Evolutionary conservation across 2,888 invertebrate genomes (phyloP).

Genomic region (Caenorhabditis sp.): DNA sequence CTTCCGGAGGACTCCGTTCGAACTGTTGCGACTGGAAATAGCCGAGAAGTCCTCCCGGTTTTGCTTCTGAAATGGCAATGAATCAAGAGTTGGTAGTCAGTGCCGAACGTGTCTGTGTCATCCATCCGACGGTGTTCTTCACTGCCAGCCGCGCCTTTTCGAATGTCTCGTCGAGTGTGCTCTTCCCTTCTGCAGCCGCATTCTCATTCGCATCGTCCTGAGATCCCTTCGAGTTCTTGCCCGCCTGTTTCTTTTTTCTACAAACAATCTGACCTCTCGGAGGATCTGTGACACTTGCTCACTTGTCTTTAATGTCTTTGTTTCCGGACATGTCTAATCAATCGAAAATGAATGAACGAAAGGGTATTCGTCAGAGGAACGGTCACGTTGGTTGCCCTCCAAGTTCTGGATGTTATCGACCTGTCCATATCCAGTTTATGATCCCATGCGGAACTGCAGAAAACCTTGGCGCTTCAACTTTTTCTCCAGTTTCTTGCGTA

Average conservation of each 20-base stretch:
- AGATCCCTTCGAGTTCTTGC: background rate
- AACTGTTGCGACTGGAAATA: constrained; percentile 10
- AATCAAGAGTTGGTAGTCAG: background rate
- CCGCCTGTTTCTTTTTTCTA: background rate
- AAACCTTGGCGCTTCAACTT: constrained; percentile 21
- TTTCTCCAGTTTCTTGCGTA: constrained; percentile 26
- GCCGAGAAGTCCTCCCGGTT: constrained; percentile 9
- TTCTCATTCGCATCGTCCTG: background rate
- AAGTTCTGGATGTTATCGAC: background rate
- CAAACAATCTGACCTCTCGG: background rate
- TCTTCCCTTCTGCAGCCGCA: no score
- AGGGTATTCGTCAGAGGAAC: no score
- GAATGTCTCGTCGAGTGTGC: background rate
- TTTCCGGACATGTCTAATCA: background rate
- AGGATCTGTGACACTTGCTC: background rate
- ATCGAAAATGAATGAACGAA: no score
- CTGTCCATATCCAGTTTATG: constrained; percentile 20
- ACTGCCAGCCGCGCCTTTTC: background rate
- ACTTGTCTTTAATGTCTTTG: background rate
- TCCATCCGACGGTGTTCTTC: background rate
- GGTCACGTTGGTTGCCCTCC: no score
- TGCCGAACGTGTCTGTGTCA: background rate
- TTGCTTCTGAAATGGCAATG: constrained; percentile 23
- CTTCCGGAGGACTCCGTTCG: constrained; percentile 13
- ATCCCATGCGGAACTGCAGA: constrained; percentile 7